phyloP scores from a whole-genome alignment of 2,113 vertebrate species.

The Lucifuga dentata region DNA sequence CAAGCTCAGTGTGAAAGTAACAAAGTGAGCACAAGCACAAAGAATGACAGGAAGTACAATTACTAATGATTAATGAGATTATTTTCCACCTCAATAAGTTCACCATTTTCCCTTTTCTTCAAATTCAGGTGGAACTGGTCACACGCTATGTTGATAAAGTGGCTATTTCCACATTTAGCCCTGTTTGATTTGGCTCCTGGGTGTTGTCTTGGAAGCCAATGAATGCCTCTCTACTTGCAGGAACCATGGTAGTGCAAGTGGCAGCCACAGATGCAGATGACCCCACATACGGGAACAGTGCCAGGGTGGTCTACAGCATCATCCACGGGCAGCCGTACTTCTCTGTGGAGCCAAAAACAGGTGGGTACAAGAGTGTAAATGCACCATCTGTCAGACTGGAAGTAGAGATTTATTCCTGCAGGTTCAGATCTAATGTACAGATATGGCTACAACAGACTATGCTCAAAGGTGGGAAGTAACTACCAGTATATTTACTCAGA shows the following conservation, averaged over 20 bases:
- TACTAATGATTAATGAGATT: constrained; percentile 51
- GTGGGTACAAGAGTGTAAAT: constrained; percentile 80
- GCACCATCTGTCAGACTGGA: too few species aligned
- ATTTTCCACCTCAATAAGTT: constrained; percentile 41
- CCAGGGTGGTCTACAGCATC: constrained; percentile 96
- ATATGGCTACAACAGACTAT: background rate
- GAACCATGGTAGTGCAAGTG: constrained; percentile 96
- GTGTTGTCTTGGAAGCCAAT: constrained; percentile 75
- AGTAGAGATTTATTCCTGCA: background rate
- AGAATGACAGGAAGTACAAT: constrained; percentile 15
- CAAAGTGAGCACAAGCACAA: constrained; percentile 16
- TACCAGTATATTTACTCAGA: too few species aligned
- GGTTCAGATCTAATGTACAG: background rate
- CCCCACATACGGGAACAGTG: constrained; percentile 96
- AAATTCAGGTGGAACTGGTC: constrained; percentile 59
- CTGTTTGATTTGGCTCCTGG: constrained; percentile 45
- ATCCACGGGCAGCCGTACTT: constrained; percentile 96
- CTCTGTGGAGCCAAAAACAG: constrained; percentile 97
- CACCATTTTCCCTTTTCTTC: background rate
- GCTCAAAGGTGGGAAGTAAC: too few species aligned
- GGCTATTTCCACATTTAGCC: constrained; percentile 68
- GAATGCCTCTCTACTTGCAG: constrained; percentile 77
- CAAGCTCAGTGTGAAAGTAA: constrained; percentile 4
- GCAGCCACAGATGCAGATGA: constrained; percentile 97
- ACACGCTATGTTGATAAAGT: constrained; percentile 39